Percentiles rank a stretch among this genome's conserved stretches.
Conservation (phyloP, 2,888 invertebrate species). For the Tineola bisselliella region DNA sequence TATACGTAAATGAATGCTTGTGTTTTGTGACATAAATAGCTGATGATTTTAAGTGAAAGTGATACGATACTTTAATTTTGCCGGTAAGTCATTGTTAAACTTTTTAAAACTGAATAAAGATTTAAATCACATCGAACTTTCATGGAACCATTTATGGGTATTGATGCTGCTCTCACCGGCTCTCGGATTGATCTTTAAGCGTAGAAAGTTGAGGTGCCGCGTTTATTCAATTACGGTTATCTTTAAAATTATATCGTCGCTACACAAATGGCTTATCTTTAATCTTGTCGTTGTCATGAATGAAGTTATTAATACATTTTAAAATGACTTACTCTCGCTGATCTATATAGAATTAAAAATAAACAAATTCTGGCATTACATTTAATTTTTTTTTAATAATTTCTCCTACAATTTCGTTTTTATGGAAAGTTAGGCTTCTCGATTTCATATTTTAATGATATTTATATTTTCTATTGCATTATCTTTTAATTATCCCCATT, state of each 20-base stretch:
- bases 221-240: background rate
- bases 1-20: background rate
- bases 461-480: background rate
- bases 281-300: background rate
- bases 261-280: background rate
- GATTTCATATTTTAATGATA: background rate
- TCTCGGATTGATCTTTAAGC: background rate
- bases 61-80: background rate
- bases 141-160: background rate
- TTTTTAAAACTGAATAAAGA: background rate
- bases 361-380: background rate
- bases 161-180: slow-evolving; percentile 4
- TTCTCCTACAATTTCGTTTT: no score
- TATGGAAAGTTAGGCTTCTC: no score
- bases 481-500: background rate
- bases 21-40: slow-evolving; percentile 5
- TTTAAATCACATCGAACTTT: background rate
- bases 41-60: slow-evolving; percentile 8
- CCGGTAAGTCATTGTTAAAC: background rate
- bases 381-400: background rate
- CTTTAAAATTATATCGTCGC: background rate
- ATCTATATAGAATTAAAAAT: background rate
- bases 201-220: slow-evolving; percentile 1
- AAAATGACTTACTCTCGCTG: background rate
- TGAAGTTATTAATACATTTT: background rate